Percentiles rank a stretch among this genome's conserved stretches.
These are phyloP conservation scores for Anhinga rufa DNA, from an alignment of 2,113 vertebrate species.

Conservation along the genomic window DNA sequence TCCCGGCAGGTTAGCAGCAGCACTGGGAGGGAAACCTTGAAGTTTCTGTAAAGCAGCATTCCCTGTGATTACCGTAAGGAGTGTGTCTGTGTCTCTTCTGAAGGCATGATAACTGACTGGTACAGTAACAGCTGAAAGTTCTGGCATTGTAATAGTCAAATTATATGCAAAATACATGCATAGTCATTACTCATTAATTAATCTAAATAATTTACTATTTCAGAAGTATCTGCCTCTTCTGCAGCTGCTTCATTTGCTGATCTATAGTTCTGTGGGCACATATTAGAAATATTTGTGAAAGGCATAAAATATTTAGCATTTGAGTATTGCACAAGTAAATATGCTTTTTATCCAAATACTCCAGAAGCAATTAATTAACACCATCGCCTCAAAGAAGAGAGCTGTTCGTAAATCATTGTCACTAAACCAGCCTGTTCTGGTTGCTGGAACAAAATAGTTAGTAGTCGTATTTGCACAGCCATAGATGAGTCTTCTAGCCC, in stretches of 20 bases:
- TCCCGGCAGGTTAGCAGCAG: not conserved
- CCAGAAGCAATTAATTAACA: constrained; percentile 38
- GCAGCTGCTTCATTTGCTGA: not conserved
- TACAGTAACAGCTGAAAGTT: not conserved
- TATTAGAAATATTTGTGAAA: not conserved
- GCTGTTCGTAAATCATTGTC: constrained; percentile 4
- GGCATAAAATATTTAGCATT: not conserved
- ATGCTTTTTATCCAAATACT: not conserved
- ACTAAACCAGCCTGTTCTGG: not conserved
- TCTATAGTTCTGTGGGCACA: constrained; percentile 7
- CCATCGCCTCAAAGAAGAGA: not conserved
- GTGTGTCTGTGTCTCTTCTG: not conserved
- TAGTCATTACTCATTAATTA: constrained; percentile 42
- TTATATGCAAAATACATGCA: constrained; percentile 11
- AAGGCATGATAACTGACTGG: not conserved
- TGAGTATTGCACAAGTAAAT: not conserved
- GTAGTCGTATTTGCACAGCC: not conserved
- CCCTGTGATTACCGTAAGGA: not conserved
- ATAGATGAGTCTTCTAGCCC: not conserved
- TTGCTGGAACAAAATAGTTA: not conserved
- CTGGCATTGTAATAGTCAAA: not conserved
- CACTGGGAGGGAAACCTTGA: not conserved
- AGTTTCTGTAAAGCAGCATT: not conserved
- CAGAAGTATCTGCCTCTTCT: not conserved
- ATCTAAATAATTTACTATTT: constrained; percentile 23